Conservation (phyloP, 2,797 vertebrate species). For the Acestrorhynchus altus region DNA sequence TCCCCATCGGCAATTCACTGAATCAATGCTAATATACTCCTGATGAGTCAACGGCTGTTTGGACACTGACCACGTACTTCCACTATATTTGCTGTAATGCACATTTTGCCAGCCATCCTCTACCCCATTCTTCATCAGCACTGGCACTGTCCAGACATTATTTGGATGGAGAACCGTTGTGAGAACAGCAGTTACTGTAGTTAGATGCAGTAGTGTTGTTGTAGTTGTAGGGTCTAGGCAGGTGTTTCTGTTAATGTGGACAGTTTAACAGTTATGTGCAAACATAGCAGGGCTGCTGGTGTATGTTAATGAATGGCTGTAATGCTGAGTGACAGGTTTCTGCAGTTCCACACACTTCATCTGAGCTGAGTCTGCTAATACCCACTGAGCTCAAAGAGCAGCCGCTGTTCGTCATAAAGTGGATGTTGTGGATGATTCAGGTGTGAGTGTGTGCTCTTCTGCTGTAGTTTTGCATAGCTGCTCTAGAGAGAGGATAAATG, state of each 20-base stretch:
- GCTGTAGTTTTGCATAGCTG: slow-evolving; percentile 15
- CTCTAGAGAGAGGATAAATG: slow-evolving; percentile 21
- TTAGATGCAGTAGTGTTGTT: background rate
- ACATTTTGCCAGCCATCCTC: background rate
- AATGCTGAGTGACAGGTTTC: slow-evolving; percentile 33
- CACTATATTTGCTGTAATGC: too few species aligned
- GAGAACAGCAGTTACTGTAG: background rate
- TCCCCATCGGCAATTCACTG: background rate
- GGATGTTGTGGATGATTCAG: background rate
- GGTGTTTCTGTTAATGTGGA: slow-evolving; percentile 5
- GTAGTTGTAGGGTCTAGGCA: background rate
- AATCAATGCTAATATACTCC: too few species aligned
- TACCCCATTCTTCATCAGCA: background rate
- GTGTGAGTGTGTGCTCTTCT: background rate
- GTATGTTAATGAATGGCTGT: slow-evolving; percentile 34
- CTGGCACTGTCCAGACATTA: background rate
- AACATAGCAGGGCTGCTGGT: slow-evolving; percentile 11
- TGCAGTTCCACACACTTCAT: slow-evolving; percentile 21
- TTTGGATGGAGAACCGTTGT: background rate
- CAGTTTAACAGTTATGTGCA: slow-evolving; percentile 36
- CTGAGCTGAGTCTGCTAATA: slow-evolving; percentile 10
- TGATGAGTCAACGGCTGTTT: slow-evolving; percentile 15
- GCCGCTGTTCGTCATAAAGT: background rate
- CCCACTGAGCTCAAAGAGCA: slow-evolving; percentile 22
- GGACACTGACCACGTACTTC: background rate